A percentile compares a stretch with the other conserved stretches of the same genome.
Evolutionary conservation across 2,888 invertebrate genomes (phyloP).

Genomic region (Miltochrista miniata): DNA sequence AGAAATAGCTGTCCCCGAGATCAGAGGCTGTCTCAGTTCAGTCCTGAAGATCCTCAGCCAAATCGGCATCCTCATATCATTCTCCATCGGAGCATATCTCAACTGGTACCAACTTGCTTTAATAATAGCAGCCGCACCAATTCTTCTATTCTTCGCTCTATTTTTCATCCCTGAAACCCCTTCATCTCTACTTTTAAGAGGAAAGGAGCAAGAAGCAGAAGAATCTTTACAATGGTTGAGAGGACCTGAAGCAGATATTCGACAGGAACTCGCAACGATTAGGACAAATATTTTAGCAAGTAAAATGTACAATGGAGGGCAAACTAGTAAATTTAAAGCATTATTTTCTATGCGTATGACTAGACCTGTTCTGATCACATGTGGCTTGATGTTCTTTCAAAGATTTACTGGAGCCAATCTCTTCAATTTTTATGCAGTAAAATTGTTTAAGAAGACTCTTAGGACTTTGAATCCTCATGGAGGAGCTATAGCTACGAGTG

Average conservation of each 20-base stretch:
- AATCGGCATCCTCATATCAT: slow-evolving; percentile 92
- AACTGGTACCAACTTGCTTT: slow-evolving; percentile 93
- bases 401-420: slow-evolving; percentile 92
- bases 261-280: slow-evolving; percentile 88
- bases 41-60: slow-evolving; percentile 93
- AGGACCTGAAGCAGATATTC: slow-evolving; percentile 89
- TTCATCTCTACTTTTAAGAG: slow-evolving; percentile 89
- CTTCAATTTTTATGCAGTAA: slow-evolving; percentile 93
- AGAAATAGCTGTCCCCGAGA: slow-evolving; percentile 93
- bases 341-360: slow-evolving; percentile 72
- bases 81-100: slow-evolving; percentile 90
- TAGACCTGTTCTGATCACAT: slow-evolving; percentile 91
- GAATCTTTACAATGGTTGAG: slow-evolving; percentile 91
- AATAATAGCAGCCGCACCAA: slow-evolving; percentile 89
- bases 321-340: slow-evolving; percentile 62
- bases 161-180: slow-evolving; percentile 95
- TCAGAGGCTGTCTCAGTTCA: slow-evolving; percentile 93
- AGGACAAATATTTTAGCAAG: slow-evolving; percentile 86
- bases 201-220: slow-evolving; percentile 89
- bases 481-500: slow-evolving; percentile 92
- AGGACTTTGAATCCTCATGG: slow-evolving; percentile 91
- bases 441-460: slow-evolving; percentile 93
- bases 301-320: slow-evolving; percentile 63
- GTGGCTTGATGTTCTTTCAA: slow-evolving; percentile 95
- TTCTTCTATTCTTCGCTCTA: slow-evolving; percentile 88